Base-by-base conservation (phyloP, 1,140 invertebrate species). In the Drosophila varians region DNA sequence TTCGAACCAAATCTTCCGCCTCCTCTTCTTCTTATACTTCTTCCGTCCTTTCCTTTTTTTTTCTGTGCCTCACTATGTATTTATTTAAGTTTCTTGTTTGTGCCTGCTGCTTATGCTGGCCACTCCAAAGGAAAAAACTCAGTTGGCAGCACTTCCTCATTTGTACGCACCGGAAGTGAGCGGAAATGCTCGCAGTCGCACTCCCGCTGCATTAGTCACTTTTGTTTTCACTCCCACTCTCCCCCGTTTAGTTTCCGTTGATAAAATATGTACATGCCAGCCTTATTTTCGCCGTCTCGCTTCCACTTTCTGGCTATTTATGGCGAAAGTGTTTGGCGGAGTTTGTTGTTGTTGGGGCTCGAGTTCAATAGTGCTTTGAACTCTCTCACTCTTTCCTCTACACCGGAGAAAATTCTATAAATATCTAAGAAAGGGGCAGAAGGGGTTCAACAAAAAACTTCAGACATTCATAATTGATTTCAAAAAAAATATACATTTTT, bases 331-430 rank as follows among this genome's bases (percentile, higher is more conserved):
- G 82, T 86, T 86, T 75, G 62, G 58, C 45, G 51, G 49, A 60
- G 45, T 58, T 70, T 46, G 66, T 60, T 61, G 46, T 64, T 64
- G 42, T 64, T 47, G 60, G 60, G 42, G 55, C 55, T 43, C 19
- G 80, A 86, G 82, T 86, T 86, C 82, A 86, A 86, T 82, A 86
- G 80, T 86, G 82, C 80, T 86, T 86, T 86, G 80, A 86, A 86
- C 80, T 19, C 43, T 31, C 21, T 51, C 23, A 3, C 65, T 25
- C 53, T 18, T 9, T 23, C 12, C 9, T 11, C 9, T 12, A 12
- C 36, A 38, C 36, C 1, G 36, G 1, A 6, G 0, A 38, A 38
- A 38, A 38, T 31, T n/a, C 28, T 14, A 16, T 36, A 4, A 36
- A 31, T 9, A 31, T 9, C 9, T n/a, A n/a, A n/a, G n/a, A n/a